Evolutionary conservation across 2,797 vertebrate species (phyloP).

Genomic region (Pterois miles): DNA sequence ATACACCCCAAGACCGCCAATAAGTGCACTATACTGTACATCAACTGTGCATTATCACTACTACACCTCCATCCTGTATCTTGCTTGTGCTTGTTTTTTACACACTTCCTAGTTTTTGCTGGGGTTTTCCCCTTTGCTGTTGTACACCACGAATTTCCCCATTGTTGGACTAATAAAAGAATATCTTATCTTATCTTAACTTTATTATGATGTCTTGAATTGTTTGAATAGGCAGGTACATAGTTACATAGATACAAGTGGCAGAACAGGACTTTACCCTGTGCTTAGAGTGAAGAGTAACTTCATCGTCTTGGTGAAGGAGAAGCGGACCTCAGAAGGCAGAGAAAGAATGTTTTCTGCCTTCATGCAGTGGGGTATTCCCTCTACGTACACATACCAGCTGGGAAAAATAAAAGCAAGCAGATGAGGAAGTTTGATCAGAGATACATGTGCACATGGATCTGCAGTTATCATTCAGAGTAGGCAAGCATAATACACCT

Average conservation of each 20-base stretch:
- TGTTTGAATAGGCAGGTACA: not conserved
- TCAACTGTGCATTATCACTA: too few relatives aligned
- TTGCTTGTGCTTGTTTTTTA: too few relatives aligned
- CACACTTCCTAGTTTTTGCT: too few relatives aligned
- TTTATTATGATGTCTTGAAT: not conserved
- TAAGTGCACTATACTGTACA: too few relatives aligned
- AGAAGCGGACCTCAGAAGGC: slow-evolving; percentile 65
- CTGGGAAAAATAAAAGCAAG: slow-evolving; percentile 24
- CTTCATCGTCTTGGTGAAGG: slow-evolving; percentile 57
- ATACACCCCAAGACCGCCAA: too few relatives aligned
- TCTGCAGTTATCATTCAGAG: not conserved
- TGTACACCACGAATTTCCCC: too few relatives aligned
- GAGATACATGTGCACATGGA: not conserved
- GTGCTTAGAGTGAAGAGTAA: slow-evolving; percentile 3
- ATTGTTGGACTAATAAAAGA: too few relatives aligned
- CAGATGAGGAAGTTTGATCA: not conserved
- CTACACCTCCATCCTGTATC: too few relatives aligned
- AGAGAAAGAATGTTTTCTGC: not conserved
- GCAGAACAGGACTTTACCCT: slow-evolving; percentile 40
- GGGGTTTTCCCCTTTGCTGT: too few relatives aligned
- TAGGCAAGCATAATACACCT: not conserved
- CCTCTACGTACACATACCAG: slow-evolving; percentile 41
- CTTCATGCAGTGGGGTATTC: slow-evolving; percentile 50
- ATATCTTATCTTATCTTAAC: too few relatives aligned
- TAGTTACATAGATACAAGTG: not conserved